phyloP scores from a whole-genome alignment of 1,140 invertebrate genomes.

The Monochamus saltuarius region DNA sequence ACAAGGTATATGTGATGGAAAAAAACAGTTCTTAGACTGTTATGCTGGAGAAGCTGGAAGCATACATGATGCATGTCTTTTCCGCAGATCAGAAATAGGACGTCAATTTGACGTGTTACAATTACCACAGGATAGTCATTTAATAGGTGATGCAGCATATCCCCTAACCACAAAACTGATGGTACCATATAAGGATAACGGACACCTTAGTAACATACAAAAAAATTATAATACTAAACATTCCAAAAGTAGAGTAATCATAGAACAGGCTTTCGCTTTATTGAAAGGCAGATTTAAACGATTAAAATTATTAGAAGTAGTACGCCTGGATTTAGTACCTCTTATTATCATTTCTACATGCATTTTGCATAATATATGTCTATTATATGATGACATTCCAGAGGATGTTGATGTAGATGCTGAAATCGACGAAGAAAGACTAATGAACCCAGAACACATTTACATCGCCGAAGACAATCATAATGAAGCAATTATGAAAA shows the following conservation, averaged over 20 bases:
- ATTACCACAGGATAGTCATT: slow-evolving; percentile 8
- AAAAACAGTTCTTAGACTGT: too few species aligned
- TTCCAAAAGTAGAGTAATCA: slow-evolving; percentile 4
- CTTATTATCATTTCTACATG: slow-evolving; percentile 4
- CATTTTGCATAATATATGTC: slow-evolving; percentile 13
- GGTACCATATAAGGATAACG: slow-evolving; percentile 10
- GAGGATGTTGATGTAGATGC: neutral
- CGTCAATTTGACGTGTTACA: too few species aligned
- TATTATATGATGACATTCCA: too few species aligned
- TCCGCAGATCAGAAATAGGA: too few species aligned
- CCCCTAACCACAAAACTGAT: slow-evolving; percentile 1
- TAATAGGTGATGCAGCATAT: slow-evolving; percentile 12
- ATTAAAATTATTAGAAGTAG: slow-evolving; percentile 12
- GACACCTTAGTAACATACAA: slow-evolving; percentile 5
- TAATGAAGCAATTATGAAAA: neutral
- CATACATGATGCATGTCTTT: too few species aligned
- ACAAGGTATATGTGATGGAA: too few species aligned
- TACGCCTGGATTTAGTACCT: neutral
- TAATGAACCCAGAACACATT: slow-evolving; percentile 2
- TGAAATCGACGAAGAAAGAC: slow-evolving; percentile 4
- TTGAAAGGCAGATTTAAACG: neutral
- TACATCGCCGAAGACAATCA: neutral
- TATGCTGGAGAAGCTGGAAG: too few species aligned
- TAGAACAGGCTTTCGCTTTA: slow-evolving; percentile 3
- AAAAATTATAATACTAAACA: slow-evolving; percentile 7